Percentiles rank a stretch among this genome's conserved stretches.
phyloP scores from a whole-genome alignment of 2,113 vertebrate genomes.

The Myocastor coypus region DNA sequence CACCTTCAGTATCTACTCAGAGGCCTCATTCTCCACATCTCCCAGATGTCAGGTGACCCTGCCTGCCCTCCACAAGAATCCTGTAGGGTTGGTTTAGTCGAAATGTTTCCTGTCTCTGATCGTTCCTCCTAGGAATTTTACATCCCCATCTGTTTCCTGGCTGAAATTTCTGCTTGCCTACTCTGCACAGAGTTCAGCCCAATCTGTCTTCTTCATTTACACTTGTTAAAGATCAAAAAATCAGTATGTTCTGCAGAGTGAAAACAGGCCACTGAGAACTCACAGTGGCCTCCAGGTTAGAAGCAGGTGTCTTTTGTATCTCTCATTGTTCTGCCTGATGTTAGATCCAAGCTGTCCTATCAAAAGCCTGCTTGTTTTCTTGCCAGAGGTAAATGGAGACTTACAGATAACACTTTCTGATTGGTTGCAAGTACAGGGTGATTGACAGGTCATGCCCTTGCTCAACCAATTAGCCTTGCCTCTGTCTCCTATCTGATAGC shows the following conservation, averaged over 20 bases:
- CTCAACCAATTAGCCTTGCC: not conserved
- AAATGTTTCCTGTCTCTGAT: not conserved
- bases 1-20: not conserved
- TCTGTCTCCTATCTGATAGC: not conserved
- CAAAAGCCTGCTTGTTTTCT: not conserved
- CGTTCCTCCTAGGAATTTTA: not conserved
- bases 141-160: not conserved
- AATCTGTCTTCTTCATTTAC: not conserved
- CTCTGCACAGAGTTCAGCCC: not conserved
- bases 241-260: not conserved
- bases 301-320: not conserved
- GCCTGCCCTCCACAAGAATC: not conserved
- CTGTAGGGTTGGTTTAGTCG: not conserved
- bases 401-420: not conserved
- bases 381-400: not conserved
- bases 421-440: not conserved
- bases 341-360: not conserved
- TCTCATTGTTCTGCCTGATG: not conserved
- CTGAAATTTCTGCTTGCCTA: not conserved
- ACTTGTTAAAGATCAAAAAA: not conserved
- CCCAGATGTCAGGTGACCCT: not conserved
- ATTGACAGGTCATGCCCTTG: not conserved
- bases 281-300: not conserved
- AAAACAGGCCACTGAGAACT: not conserved
- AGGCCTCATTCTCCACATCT: not conserved